Conservation (phyloP, 2,888 invertebrate genomes). For the Coelopa pilipes region DNA sequence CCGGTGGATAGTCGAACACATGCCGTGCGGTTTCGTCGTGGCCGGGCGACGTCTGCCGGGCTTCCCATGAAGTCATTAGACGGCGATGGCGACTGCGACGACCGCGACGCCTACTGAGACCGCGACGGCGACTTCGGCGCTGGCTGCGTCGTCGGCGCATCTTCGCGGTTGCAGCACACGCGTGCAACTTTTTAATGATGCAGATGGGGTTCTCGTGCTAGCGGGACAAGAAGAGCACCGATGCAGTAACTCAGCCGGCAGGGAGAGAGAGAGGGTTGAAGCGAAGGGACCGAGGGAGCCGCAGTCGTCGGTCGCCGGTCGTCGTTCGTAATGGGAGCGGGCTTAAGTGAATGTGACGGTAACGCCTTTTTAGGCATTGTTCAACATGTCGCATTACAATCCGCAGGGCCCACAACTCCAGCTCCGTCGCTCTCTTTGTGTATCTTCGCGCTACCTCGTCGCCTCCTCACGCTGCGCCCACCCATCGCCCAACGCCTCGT, state of each 20-base stretch:
- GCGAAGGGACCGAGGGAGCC: no score
- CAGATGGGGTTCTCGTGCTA: slow-evolving; percentile 45
- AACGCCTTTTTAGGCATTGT: slow-evolving; percentile 30
- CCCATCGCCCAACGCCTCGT: no score
- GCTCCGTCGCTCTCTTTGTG: neutral
- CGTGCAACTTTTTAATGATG: slow-evolving; percentile 47
- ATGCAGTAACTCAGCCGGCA: slow-evolving; percentile 41
- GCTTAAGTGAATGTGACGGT: slow-evolving; percentile 29
- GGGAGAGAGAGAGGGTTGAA: slow-evolving; percentile 33
- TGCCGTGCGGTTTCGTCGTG: neutral
- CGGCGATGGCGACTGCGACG: no score
- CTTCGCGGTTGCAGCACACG: slow-evolving; percentile 6
- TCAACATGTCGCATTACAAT: slow-evolving; percentile 27
- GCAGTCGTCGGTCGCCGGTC: no score
- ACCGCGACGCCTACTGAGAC: no score
- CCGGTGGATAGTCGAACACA: no score
- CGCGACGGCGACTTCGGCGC: neutral
- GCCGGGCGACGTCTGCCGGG: neutral
- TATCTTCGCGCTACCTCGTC: no score
- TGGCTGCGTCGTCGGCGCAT: neutral
- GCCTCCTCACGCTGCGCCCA: no score
- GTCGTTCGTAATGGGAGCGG: slow-evolving; percentile 33
- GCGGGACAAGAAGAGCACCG: slow-evolving; percentile 14
- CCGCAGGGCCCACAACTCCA: slow-evolving; percentile 14
- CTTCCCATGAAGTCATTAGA: no score